Conservation (phyloP, 2,797 vertebrate genomes). For the Lithobates pipiens region DNA sequence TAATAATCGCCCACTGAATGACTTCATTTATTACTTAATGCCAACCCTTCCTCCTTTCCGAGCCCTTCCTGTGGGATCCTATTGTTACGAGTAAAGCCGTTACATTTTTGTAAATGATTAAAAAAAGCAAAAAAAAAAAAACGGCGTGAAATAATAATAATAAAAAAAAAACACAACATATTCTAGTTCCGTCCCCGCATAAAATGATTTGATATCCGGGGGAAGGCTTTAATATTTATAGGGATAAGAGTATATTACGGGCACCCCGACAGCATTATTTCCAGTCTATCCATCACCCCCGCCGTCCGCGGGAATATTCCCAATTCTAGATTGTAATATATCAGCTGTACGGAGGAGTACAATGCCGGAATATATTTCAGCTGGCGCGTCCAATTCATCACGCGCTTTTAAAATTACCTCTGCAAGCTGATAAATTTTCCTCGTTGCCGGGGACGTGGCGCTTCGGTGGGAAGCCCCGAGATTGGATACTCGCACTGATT, state of each 20-base stretch:
- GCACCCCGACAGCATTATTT: background rate
- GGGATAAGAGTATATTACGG: conserved; percentile 11
- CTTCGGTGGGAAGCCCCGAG: background rate
- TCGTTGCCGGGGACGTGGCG: background rate
- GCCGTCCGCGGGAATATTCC: conserved; percentile 5
- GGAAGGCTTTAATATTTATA: conserved; percentile 32
- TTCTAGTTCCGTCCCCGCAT: background rate
- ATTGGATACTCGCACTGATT: conserved; percentile 17
- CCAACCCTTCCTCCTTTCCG: too few species aligned
- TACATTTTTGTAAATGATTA: background rate
- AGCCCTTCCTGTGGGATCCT: too few species aligned
- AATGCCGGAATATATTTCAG: conserved; percentile 28
- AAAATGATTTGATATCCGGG: conserved; percentile 6
- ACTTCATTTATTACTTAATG: too few species aligned
- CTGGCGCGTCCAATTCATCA: conserved; percentile 31
- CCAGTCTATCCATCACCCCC: conserved; percentile 19
- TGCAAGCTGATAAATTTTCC: conserved; percentile 24
- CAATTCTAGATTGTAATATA: conserved; percentile 28
- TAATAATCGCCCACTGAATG: too few species aligned
- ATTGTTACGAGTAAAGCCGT: background rate
- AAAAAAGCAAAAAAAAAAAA: background rate
- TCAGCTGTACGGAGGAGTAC: background rate
- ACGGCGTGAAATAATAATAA: background rate
- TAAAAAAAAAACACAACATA: background rate
- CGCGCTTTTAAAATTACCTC: conserved; percentile 20